phyloP scores from a whole-genome alignment of 2,113 vertebrate species.

The Brienomyrus longianalis region DNA sequence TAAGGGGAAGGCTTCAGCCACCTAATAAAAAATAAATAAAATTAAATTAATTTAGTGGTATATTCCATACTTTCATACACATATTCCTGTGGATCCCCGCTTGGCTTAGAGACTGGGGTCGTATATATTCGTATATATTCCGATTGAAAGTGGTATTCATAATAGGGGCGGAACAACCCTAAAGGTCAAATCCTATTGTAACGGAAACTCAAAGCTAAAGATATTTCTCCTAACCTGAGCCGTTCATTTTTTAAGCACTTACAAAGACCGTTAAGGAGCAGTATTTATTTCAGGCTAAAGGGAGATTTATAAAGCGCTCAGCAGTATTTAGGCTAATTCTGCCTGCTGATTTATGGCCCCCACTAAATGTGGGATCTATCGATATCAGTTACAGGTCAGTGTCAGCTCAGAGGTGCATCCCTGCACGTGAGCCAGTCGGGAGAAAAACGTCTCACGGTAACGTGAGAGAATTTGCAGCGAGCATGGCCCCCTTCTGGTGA shows the following conservation, averaged over 20 bases:
- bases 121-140: not conserved
- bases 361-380: not conserved
- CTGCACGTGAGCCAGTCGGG: not conserved
- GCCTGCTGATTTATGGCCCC: not conserved
- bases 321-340: not conserved
- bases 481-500: not conserved
- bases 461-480: not conserved
- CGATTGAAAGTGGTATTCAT: not conserved
- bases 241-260: not conserved
- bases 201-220: not conserved
- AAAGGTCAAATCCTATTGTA: not conserved
- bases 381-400: not conserved
- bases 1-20: not conserved
- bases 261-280: not conserved
- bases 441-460: not conserved
- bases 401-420: not conserved
- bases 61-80: not conserved
- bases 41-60: no score
- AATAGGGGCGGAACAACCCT: not conserved
- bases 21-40: not conserved
- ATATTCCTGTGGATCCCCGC: not conserved
- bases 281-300: not conserved
- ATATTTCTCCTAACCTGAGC: not conserved
- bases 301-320: conserved; percentile 1
- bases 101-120: not conserved